Percentiles rank a stretch among this genome's conserved stretches.
Evolutionary conservation across 1,140 invertebrate genomes (phyloP).

Genomic region (Saccostrea echinata): DNA sequence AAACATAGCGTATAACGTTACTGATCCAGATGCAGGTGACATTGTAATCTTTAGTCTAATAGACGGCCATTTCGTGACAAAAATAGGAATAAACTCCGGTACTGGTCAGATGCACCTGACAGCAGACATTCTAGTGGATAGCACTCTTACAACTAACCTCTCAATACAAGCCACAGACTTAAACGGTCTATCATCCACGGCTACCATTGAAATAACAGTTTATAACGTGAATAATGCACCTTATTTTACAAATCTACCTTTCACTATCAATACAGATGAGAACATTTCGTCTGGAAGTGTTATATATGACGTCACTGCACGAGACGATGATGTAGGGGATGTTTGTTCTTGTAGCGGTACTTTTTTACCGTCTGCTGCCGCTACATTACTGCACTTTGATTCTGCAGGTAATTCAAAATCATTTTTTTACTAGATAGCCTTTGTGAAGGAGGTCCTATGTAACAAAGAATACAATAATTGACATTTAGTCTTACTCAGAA

Average conservation of each 20-base stretch:
- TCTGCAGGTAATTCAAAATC: background rate
- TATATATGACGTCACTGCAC: slow-evolving; percentile 15
- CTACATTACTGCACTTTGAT: background rate
- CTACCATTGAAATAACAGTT: background rate
- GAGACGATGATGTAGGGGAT: background rate
- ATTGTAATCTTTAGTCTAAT: background rate
- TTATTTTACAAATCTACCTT: background rate
- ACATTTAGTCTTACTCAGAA: no score
- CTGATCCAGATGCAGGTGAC: background rate
- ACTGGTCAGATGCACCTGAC: slow-evolving; percentile 17
- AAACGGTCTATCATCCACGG: slow-evolving; percentile 1
- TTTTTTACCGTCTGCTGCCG: background rate
- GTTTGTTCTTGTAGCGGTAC: background rate
- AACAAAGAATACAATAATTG: no score
- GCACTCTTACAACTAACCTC: background rate
- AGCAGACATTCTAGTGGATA: background rate
- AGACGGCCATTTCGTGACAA: background rate
- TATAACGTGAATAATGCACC: background rate
- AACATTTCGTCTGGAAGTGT: slow-evolving; percentile 8
- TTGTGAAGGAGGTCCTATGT: no score
- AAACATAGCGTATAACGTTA: background rate
- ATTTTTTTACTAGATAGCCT: background rate
- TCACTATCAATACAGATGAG: background rate
- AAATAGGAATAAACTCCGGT: background rate
- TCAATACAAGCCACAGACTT: background rate